A percentile compares a stretch with the other conserved stretches of the same genome.
Evolutionary conservation across 2,888 invertebrate species (phyloP).

Genomic region (Oligia fasciuncula): DNA sequence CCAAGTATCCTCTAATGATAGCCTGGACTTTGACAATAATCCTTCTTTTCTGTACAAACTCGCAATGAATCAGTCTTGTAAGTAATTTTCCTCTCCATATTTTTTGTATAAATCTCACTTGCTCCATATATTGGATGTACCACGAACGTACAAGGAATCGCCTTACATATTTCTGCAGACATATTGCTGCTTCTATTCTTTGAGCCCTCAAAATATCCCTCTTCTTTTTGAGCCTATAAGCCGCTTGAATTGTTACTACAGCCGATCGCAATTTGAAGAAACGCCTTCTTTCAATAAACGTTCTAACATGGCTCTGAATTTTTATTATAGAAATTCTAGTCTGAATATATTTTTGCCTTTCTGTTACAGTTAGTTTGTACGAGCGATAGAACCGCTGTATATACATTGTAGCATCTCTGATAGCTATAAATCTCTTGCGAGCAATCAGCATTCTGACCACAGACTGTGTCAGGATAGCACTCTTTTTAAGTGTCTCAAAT

Average conservation of each 20-base stretch:
- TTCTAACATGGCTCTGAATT: constrained; percentile 74
- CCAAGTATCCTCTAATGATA: constrained; percentile 85
- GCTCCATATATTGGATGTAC: constrained; percentile 74
- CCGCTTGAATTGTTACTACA: constrained; percentile 78
- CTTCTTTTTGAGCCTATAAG: constrained; percentile 78
- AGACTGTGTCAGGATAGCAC: constrained; percentile 79
- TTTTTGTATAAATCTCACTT: constrained; percentile 79
- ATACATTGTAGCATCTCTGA: constrained; percentile 71
- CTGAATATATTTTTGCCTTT: constrained; percentile 70
- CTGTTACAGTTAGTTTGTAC: constrained; percentile 69
- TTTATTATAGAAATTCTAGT: constrained; percentile 69
- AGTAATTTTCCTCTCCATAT: constrained; percentile 83
- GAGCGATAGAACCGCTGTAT: constrained; percentile 85
- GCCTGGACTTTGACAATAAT: constrained; percentile 83
- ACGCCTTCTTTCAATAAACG: constrained; percentile 74
- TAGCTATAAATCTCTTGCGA: constrained; percentile 71
- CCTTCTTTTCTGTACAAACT: constrained; percentile 77
- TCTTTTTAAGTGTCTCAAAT: constrained; percentile 74
- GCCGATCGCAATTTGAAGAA: constrained; percentile 75
- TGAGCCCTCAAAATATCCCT: constrained; percentile 68
- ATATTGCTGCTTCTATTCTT: constrained; percentile 74
- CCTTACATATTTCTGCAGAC: constrained; percentile 81
- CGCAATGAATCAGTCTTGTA: constrained; percentile 79
- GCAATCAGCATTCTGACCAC: constrained; percentile 76
- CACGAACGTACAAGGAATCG: constrained; percentile 75